phyloP scores from a whole-genome alignment of 2,888 invertebrate genomes.

The Drosophila putrida region DNA sequence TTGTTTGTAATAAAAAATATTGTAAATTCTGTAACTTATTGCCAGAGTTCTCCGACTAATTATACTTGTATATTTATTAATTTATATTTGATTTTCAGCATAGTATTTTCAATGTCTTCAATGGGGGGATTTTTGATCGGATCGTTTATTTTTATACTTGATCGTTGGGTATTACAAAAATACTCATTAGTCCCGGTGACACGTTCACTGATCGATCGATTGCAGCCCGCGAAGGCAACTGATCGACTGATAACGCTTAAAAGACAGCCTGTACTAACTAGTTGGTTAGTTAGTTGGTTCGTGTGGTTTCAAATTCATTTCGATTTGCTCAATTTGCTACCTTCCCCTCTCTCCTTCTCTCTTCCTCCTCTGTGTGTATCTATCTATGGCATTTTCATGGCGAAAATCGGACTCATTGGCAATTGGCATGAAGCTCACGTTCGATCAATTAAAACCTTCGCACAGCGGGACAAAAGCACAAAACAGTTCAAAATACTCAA shows the following conservation, averaged over 20 bases:
- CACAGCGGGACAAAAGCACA: slow-evolving; percentile 50
- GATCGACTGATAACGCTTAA: slow-evolving; percentile 71
- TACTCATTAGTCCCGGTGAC: slow-evolving; percentile 73
- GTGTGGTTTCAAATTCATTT: slow-evolving; percentile 15
- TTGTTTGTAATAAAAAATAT: too few species aligned
- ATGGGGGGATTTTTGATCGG: neutral
- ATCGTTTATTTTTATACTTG: neutral
- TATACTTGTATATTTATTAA: slow-evolving; percentile 28
- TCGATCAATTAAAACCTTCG: slow-evolving; percentile 78
- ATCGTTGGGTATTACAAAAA: slow-evolving; percentile 50
- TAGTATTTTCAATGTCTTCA: slow-evolving; percentile 22
- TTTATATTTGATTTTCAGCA: slow-evolving; percentile 30
- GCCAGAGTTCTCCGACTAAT: slow-evolving; percentile 38
- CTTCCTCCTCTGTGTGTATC: slow-evolving; percentile 1
- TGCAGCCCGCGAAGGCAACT: slow-evolving; percentile 65
- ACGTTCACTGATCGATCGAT: slow-evolving; percentile 74
- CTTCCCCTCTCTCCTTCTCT: neutral
- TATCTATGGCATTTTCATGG: slow-evolving; percentile 43
- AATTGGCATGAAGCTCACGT: slow-evolving; percentile 75
- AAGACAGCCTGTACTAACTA: slow-evolving; percentile 55
- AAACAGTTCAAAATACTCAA: slow-evolving; percentile 4
- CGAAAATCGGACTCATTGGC: slow-evolving; percentile 54
- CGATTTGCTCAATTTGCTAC: slow-evolving; percentile 41
- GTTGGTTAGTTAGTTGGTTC: slow-evolving; percentile 34
- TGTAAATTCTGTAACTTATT: slow-evolving; percentile 58